Conservation (phyloP, 1,140 invertebrate genomes). For the Pantala flavescens region DNA sequence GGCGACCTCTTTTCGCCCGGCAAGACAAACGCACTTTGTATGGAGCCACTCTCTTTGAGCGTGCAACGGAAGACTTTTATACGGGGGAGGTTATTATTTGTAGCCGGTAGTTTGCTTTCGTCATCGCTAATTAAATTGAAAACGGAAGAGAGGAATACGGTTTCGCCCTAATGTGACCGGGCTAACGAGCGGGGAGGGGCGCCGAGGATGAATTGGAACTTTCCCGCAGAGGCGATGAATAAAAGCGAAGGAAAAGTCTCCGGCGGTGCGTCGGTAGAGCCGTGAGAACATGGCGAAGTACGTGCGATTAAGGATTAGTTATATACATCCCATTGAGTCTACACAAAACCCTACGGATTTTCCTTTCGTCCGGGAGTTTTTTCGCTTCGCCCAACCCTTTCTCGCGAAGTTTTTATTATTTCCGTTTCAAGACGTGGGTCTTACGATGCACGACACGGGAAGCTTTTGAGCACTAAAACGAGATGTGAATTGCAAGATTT, state of each 20-base stretch:
- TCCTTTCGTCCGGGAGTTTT: neutral
- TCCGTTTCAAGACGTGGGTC: no score
- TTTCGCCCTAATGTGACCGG: neutral
- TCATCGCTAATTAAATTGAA: slow-evolving; percentile 8
- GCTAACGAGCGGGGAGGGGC: neutral
- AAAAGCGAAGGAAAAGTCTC: neutral
- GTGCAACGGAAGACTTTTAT: no score
- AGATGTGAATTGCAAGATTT: no score
- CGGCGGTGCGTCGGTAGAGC: neutral
- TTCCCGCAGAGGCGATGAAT: neutral
- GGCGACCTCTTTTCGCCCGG: no score
- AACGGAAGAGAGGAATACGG: neutral
- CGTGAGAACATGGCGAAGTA: neutral
- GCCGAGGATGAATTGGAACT: neutral
- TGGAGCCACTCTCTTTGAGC: no score
- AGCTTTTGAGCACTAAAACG: no score
- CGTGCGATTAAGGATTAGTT: neutral
- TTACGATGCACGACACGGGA: no score
- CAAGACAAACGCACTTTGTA: no score
- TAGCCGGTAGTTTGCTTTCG: slow-evolving; percentile 4
- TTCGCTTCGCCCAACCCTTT: neutral
- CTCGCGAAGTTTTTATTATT: neutral
- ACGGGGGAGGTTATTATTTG: neutral
- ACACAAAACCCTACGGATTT: neutral
- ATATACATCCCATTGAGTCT: neutral